phyloP scores from a whole-genome alignment of 30 jellyfish, hydroid and myxozoan species.

The Phacellophora camtschatica region DNA sequence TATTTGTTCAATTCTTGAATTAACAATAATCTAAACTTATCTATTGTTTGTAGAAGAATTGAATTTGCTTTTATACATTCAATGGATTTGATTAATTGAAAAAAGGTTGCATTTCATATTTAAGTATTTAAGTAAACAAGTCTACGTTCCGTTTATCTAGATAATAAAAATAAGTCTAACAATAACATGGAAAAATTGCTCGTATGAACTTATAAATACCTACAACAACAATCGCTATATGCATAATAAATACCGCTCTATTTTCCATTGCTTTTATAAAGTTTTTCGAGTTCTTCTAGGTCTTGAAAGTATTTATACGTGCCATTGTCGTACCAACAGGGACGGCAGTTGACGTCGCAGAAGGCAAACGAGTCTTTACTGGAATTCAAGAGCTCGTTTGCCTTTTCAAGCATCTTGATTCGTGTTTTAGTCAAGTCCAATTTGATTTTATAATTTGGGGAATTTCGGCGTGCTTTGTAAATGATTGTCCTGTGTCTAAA shows the following conservation, averaged over 20 bases:
- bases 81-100: no score
- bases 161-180: no score
- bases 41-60: no score
- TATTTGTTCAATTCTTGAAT: no score
- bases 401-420: background rate
- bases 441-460: background rate
- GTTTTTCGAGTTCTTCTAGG: background rate
- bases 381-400: background rate
- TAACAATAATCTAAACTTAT: no score
- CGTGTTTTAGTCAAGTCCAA: constrained; percentile 2
- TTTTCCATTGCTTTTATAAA: background rate
- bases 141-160: no score
- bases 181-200: background rate
- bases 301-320: background rate
- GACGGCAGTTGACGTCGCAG: background rate
- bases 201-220: background rate
- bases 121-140: no score
- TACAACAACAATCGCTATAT: background rate
- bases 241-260: background rate
- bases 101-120: no score
- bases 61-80: no score
- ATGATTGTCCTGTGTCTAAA: background rate
- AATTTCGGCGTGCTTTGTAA: constrained; percentile 3
- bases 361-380: constrained; percentile 4
- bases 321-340: constrained; percentile 18